Conservation (phyloP, 2,888 invertebrate species). For the Itoplectis maculator region DNA sequence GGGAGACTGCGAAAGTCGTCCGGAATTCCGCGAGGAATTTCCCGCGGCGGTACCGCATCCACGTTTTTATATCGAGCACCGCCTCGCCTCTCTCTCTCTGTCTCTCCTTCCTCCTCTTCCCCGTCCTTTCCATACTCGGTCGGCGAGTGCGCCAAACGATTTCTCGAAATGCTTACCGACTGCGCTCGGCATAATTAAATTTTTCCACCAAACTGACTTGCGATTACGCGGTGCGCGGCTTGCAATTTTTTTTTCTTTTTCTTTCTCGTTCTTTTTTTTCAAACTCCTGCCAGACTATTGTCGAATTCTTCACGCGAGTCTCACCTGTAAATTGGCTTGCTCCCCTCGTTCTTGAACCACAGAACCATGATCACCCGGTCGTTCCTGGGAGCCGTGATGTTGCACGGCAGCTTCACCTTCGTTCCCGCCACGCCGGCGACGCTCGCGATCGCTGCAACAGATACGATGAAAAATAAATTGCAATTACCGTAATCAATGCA, state of each 20-base stretch:
- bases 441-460: slow-evolving; percentile 90
- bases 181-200: neutral
- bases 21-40: slow-evolving; percentile 63
- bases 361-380: slow-evolving; percentile 95
- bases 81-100: slow-evolving; percentile 20
- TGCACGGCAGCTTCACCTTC: slow-evolving; percentile 94
- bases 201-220: neutral
- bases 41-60: slow-evolving; percentile 36
- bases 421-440: slow-evolving; percentile 93
- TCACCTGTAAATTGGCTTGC: slow-evolving; percentile 94
- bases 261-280: neutral
- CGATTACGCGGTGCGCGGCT: neutral
- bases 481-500: no score
- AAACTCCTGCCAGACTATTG: neutral
- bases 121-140: slow-evolving; percentile 28
- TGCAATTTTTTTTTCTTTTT: neutral
- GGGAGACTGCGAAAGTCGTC: slow-evolving; percentile 48
- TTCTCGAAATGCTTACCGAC: slow-evolving; percentile 32
- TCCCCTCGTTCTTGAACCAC: slow-evolving; percentile 94
- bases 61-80: slow-evolving; percentile 31
- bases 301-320: neutral
- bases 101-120: slow-evolving; percentile 22
- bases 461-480: slow-evolving; percentile 22
- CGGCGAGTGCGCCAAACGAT: slow-evolving; percentile 13
- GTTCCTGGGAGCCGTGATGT: slow-evolving; percentile 92